phyloP scores from a whole-genome alignment of 2,113 vertebrate genomes.

The Leptobrachium ailaonicum region DNA sequence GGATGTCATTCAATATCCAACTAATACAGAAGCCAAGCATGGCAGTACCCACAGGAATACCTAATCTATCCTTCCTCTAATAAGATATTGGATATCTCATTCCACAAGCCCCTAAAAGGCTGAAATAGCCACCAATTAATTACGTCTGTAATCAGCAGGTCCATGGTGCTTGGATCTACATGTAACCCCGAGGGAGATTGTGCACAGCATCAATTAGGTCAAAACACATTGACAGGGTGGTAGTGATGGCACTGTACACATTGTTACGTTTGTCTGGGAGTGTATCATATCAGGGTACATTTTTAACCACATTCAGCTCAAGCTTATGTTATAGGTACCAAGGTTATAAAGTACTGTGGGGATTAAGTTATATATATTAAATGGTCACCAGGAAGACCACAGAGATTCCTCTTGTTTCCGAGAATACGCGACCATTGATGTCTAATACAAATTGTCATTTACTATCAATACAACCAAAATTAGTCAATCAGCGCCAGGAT shows the following conservation, averaged over 20 bases:
- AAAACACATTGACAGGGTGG: no score
- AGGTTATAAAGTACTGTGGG: no score
- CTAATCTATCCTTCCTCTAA: conserved; percentile 8
- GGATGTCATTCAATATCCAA: conserved; percentile 7
- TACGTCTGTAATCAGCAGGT: background rate
- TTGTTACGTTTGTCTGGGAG: no score
- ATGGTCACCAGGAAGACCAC: no score
- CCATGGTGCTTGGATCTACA: background rate
- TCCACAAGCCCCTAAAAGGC: background rate
- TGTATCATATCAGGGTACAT: no score
- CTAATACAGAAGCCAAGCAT: conserved; percentile 9
- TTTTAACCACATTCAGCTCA: no score
- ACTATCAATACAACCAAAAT: background rate
- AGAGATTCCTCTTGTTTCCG: no score
- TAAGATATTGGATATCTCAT: conserved; percentile 26
- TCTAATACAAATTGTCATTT: conserved; percentile 22
- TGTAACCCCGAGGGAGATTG: no score
- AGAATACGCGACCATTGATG: background rate
- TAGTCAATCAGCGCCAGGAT: conserved; percentile 10
- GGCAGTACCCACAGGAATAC: conserved; percentile 6
- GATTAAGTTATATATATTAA: no score
- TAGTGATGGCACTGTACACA: no score
- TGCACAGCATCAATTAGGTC: no score
- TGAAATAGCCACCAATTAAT: conserved; percentile 10
- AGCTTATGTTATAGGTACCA: no score